Evolutionary conservation across 2,888 invertebrate genomes (phyloP).

Genomic region (Acronicta aceris): DNA sequence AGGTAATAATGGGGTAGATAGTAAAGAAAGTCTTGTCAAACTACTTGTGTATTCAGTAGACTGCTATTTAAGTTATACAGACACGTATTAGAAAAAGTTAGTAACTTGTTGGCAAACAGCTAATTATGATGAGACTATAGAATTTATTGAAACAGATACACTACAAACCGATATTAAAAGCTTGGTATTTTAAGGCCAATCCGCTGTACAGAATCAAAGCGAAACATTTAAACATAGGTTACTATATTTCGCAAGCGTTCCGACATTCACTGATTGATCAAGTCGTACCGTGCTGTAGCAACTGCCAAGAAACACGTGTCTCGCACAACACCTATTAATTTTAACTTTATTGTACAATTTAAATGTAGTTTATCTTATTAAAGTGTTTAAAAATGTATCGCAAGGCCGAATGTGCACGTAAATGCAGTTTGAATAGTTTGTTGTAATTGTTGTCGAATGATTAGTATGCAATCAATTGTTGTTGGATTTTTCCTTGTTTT

Average conservation of each 20-base stretch:
- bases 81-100: too few relatives aligned
- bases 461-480: constrained; percentile 1
- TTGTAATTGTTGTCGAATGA: neutral
- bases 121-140: neutral
- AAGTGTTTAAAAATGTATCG: constrained; percentile 30
- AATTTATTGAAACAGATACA: neutral
- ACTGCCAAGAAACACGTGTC: constrained; percentile 49
- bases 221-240: constrained; percentile 41
- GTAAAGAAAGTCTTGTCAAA: too few relatives aligned
- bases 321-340: constrained; percentile 45
- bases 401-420: constrained; percentile 35
- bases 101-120: too few relatives aligned
- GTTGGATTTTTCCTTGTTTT: neutral
- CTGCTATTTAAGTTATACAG: too few relatives aligned
- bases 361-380: constrained; percentile 36
- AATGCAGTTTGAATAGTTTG: constrained; percentile 11
- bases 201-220: constrained; percentile 15
- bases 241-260: constrained; percentile 50
- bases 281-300: constrained; percentile 44
- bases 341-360: constrained; percentile 33
- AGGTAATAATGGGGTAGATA: too few relatives aligned
- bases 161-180: neutral
- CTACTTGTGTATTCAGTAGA: too few relatives aligned
- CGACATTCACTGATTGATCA: constrained; percentile 66
- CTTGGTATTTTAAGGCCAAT: constrained; percentile 15